Conservation (phyloP, 2,888 invertebrate genomes). For the Sesia apiformis region DNA sequence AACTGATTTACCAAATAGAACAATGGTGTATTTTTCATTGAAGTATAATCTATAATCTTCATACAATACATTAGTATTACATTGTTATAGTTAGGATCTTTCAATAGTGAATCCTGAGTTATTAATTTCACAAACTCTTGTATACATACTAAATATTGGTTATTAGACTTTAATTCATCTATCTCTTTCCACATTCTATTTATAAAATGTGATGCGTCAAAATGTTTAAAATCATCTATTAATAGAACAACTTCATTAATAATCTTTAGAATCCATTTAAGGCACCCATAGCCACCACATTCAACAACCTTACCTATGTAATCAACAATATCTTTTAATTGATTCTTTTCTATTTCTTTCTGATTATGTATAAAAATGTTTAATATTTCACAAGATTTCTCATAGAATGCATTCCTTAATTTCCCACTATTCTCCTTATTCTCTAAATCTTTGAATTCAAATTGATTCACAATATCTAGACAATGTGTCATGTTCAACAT, state of each 20-base stretch:
- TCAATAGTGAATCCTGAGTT: conserved; percentile 34
- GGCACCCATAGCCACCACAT: conserved; percentile 62
- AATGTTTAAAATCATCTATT: conserved; percentile 19
- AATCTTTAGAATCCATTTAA: conserved; percentile 53
- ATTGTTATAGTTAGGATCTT: conserved; percentile 36
- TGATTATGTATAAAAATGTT: conserved; percentile 21
- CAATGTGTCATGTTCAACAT: conserved; percentile 27
- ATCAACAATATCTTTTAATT: conserved; percentile 23
- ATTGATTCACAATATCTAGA: conserved; percentile 20
- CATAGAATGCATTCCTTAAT: conserved; percentile 43
- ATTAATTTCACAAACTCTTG: conserved; percentile 50
- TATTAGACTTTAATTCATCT: conserved; percentile 59
- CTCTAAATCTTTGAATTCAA: conserved; percentile 13
- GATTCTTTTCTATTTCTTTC: conserved; percentile 7
- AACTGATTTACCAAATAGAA: conserved; percentile 38
- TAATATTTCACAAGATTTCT: conserved; percentile 44
- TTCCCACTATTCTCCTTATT: conserved; percentile 38
- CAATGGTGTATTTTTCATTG: conserved; percentile 41
- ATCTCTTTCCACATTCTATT: conserved; percentile 56
- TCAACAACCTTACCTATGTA: conserved; percentile 46
- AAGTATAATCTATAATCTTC: conserved; percentile 50
- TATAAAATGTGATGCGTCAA: conserved; percentile 37
- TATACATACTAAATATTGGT: conserved; percentile 51
- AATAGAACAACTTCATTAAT: conserved; percentile 34
- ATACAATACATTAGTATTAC: conserved; percentile 36